A percentile compares a stretch with the other conserved stretches of the same genome.
phyloP scores from a whole-genome alignment of 2,888 invertebrate species.

The Sturmia bella region DNA sequence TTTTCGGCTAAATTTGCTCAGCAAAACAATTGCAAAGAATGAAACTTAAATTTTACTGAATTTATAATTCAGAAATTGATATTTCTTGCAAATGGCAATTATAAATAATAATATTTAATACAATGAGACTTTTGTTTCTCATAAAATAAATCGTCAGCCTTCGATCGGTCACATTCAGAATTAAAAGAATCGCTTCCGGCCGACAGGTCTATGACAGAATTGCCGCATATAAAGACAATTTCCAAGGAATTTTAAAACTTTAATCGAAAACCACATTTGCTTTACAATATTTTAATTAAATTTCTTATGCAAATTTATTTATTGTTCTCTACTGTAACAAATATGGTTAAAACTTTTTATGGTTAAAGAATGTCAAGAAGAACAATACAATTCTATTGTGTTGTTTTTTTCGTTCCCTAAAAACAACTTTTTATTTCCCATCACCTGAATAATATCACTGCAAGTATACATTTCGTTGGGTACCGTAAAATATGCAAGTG shows the following conservation, averaged over 20 bases:
- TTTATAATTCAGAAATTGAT: neutral
- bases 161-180: slow-evolving; percentile 1
- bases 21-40: neutral
- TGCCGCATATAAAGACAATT: neutral
- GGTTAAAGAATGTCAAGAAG: slow-evolving; percentile 1
- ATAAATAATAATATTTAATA: slow-evolving; percentile 8
- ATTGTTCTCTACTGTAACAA: neutral
- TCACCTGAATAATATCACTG: neutral
- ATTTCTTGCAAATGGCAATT: slow-evolving; percentile 8
- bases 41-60: neutral
- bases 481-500: slow-evolving; percentile 35
- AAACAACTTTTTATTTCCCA: slow-evolving; percentile 19
- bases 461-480: neutral
- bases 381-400: slow-evolving; percentile 31
- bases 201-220: slow-evolving; percentile 3
- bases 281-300: slow-evolving; percentile 35
- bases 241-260: slow-evolving; percentile 15
- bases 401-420: slow-evolving; percentile 26
- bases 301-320: slow-evolving; percentile 40
- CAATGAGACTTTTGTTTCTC: too few relatives aligned
- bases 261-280: slow-evolving; percentile 11
- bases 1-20: neutral
- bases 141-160: neutral
- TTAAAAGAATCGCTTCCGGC: slow-evolving; percentile 22
- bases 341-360: slow-evolving; percentile 23